A percentile compares a stretch with the other conserved stretches of the same genome.
Evolutionary conservation across 2,888 invertebrate genomes (phyloP).

Genomic region (Xylota sylvarum): DNA sequence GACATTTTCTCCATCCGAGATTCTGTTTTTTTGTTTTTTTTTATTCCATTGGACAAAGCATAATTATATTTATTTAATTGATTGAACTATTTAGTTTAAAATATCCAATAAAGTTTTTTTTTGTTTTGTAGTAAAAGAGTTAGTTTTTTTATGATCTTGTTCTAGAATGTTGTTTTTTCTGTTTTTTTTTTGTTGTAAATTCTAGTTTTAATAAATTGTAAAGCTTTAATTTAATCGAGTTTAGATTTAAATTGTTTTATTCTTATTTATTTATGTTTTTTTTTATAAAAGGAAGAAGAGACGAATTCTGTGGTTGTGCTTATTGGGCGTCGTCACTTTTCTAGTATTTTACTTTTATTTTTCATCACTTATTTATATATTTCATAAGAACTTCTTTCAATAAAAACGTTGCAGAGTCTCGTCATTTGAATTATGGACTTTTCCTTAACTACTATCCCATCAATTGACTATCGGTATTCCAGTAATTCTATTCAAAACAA

Average conservation of each 20-base stretch:
- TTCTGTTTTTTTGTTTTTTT: conserved; percentile 22
- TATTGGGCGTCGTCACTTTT: background rate
- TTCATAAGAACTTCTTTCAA: too few species aligned
- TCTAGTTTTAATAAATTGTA: conserved; percentile 44
- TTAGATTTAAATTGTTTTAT: conserved; percentile 77
- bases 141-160: conserved; percentile 75
- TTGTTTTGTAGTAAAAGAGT: conserved; percentile 51
- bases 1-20: conserved; percentile 4
- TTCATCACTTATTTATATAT: background rate
- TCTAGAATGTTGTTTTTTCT: conserved; percentile 78
- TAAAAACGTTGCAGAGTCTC: too few species aligned
- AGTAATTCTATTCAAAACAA: too few species aligned
- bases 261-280: too few species aligned
- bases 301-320: conserved; percentile 66
- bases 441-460: too few species aligned
- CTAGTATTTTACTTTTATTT: conserved; percentile 4
- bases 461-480: too few species aligned
- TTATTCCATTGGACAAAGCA: conserved; percentile 21
- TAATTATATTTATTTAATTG: conserved; percentile 5
- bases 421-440: too few species aligned
- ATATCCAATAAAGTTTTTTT: conserved; percentile 17
- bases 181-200: conserved; percentile 78
- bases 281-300: conserved; percentile 82
- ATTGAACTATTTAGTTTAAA: conserved; percentile 35
- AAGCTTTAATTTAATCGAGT: conserved; percentile 56